Conservation (phyloP, 2,113 vertebrate species). For the Paedocypris sp. region DNA sequence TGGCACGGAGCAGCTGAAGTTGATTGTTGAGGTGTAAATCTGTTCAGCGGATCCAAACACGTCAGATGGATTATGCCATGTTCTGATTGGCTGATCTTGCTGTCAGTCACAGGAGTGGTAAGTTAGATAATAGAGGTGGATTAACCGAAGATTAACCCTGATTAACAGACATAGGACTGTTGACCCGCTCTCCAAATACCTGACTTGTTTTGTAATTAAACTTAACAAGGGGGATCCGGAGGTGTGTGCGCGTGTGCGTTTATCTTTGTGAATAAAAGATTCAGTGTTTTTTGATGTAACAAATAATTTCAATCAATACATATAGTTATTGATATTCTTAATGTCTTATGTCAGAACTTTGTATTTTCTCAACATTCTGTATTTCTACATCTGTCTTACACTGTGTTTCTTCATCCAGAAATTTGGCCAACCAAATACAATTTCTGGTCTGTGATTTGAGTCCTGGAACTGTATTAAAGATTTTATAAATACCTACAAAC, state of each 20-base stretch:
- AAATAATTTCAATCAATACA: background rate
- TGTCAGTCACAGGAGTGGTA: conserved; percentile 48
- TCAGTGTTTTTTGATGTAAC: background rate
- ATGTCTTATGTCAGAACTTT: no score
- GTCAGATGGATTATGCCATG: conserved; percentile 43
- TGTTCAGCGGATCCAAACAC: conserved; percentile 9
- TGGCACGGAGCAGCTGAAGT: background rate
- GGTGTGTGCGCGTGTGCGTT: conserved; percentile 11
- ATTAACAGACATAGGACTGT: conserved; percentile 67
- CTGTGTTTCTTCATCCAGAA: no score
- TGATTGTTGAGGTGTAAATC: conserved; percentile 18
- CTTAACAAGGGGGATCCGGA: conserved; percentile 44
- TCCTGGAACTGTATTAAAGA: no score
- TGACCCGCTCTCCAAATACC: conserved; percentile 65
- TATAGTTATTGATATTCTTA: background rate
- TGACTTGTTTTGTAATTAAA: conserved; percentile 63
- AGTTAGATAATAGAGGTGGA: conserved; percentile 56
- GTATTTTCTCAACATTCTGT: no score
- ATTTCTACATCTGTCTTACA: no score
- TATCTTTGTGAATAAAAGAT: background rate
- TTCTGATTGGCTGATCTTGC: conserved; percentile 30
- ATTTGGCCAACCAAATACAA: no score
- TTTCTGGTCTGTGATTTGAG: no score
- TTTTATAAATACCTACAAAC: no score
- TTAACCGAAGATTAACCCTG: conserved; percentile 73